Evolutionary conservation across 2,113 vertebrate species (phyloP), one percentile per base, ranked within the genome.

Genomic region (Sisor rabdophorus): DNA sequence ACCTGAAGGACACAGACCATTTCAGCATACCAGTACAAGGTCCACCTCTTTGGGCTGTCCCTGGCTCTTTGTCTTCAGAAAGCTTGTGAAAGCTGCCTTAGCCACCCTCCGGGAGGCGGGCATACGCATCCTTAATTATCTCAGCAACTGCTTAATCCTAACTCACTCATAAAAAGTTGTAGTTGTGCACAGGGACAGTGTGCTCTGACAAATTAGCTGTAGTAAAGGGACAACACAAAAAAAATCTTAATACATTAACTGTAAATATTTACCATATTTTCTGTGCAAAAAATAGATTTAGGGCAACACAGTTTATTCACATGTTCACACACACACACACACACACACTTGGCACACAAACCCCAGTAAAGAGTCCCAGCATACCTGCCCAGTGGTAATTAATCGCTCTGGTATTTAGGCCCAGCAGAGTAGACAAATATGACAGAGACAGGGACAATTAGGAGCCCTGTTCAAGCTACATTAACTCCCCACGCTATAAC

Each of bases 371-470:
- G 92, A 61, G 44, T 59, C 93, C 93, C 92, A 92, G 91, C 13
- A 92, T 95, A 95, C 93, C 93, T 95, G 93, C 92, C 93, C 93
- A 87, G 88, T 92, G 92, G 93, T 96, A 97, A 97, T 97, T 97
- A 96, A 96, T 96, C 89, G 93, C 93, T 94, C 93, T 95, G 95
- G 94, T 97, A 98, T 96, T 98, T 96, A 96, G 93, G 94, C 94
- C 93, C 93, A 94, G 95, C 95, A 92, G 92, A 94, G 94, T 93
- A 94, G 93, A 96, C 95, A 95, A 96, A 97, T 97, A 96, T 98
- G 96, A 98, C 95, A 95, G 94, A 95, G 94, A 96, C 94, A 95
- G 93, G 94, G 92, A 96, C 94, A 96, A 96, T 98, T 96, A 97
- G 93, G 92, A 94, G 92, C 92, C 92, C 92, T 92, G 94, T 97